Evolutionary conservation across 2,888 invertebrate species (phyloP).

Genomic region (Sturmia bella): DNA sequence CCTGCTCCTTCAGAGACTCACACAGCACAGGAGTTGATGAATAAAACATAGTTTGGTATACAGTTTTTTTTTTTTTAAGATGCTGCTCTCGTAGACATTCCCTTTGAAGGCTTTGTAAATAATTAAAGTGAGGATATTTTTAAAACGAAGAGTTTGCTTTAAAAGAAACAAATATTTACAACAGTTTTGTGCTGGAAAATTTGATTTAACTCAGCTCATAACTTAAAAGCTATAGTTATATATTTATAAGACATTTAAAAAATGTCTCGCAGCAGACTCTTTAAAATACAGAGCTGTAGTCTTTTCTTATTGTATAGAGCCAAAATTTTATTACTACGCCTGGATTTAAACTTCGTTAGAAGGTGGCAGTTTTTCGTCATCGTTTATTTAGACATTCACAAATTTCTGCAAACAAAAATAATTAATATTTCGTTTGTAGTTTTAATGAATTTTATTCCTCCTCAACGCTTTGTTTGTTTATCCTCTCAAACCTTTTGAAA

Average conservation of each 20-base stretch:
- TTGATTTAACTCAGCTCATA: slow-evolving; percentile 10
- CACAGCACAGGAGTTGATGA: slow-evolving; percentile 56
- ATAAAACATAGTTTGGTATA: slow-evolving; percentile 67
- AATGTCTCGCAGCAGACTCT: too few relatives aligned
- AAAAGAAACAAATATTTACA: slow-evolving; percentile 44
- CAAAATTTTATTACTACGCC: too few relatives aligned
- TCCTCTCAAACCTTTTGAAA: not conserved
- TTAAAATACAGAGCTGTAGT: too few relatives aligned
- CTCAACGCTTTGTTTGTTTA: slow-evolving; percentile 24
- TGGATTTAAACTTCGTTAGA: too few relatives aligned
- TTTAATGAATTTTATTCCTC: not conserved
- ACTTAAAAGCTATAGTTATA: not conserved
- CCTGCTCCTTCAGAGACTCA: slow-evolving; percentile 18
- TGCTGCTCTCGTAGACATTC: slow-evolving; percentile 43
- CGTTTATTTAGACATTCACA: not conserved
- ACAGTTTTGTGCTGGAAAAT: slow-evolving; percentile 44
- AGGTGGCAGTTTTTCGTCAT: too few relatives aligned
- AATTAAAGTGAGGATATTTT: not conserved
- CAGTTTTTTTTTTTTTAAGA: slow-evolving; percentile 18
- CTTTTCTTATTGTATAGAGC: too few relatives aligned
- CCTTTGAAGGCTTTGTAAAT: slow-evolving; percentile 16
- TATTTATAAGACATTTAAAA: not conserved
- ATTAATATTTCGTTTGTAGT: not conserved
- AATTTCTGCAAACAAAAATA: slow-evolving; percentile 1
- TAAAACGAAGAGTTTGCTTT: slow-evolving; percentile 44